Evolutionary conservation across 35 echinoderm and acorn worm species (phyloP), one percentile per base, ranked within the genome.

Genomic region (Heliocidaris tuberculata): DNA sequence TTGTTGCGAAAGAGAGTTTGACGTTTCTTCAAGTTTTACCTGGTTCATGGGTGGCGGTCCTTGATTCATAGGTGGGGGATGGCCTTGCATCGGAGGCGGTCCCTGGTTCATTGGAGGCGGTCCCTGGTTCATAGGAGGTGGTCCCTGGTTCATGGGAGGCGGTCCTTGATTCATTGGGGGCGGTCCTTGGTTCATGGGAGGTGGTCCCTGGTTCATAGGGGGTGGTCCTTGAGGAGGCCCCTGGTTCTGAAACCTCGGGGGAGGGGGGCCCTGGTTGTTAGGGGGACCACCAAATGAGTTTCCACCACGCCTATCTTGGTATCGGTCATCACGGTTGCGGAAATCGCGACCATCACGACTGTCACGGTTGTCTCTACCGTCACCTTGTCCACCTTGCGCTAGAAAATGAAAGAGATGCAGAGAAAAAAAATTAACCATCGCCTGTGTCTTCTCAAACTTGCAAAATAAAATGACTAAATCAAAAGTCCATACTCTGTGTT

Each of bases 301-400:
- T 13, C 50, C 70, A 50, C 86, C 92, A 50, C 91, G 47, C n/a
- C 91, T 93, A 31, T 94, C 60, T 21, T 89, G 94, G 94, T 95
- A 86, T 27, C 93, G 93, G 32, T 94, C 96, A 60, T 94, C 85
- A 78, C 90, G 90, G 92, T 47, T 49, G 31, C 87, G 91, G 91
- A 17, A 93, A 35, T 89, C 87, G 13, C 87, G 96, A 94, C 93
- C 52, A 88, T 86, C 96, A 94, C 60, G 61, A 94, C 48, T 91
- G 35, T 48, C 86, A 35, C 48, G 71, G 71, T 50, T 94, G 94
- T 86, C 71, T 42, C 71, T 95, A 32, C 94, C 94, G 90, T 93
- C 92, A 30, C 96, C 96, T 93, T 96, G 97, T 35, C 97, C 97
- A 31, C 96, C 96, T 92, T 96, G 97, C 31, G 96, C 95, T 96